These are phyloP conservation scores for Lithophane leautieri DNA, from an alignment of 2,888 invertebrate genomes.

Conservation along the genomic window DNA sequence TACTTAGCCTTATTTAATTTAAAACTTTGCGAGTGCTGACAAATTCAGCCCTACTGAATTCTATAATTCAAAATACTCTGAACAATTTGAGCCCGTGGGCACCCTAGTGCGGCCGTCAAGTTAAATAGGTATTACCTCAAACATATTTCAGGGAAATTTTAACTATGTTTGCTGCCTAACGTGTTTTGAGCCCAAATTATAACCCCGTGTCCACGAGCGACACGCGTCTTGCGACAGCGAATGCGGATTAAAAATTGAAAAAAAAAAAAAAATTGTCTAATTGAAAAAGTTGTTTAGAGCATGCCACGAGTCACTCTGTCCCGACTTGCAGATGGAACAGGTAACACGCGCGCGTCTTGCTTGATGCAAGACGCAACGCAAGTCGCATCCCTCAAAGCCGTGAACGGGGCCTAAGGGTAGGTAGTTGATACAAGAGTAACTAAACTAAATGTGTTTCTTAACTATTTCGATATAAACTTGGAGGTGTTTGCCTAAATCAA, in stretches of 20 bases:
- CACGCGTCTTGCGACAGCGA: background rate
- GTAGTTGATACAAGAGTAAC: constrained; percentile 21
- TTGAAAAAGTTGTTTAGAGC: background rate
- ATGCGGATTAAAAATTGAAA: too few species aligned
- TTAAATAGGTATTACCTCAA: constrained; percentile 51
- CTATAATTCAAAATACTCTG: background rate
- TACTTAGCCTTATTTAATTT: background rate
- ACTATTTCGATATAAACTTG: constrained; percentile 60
- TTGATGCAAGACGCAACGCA: too few species aligned
- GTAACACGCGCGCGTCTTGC: background rate
- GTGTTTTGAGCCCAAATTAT: constrained; percentile 47
- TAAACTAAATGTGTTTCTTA: constrained; percentile 32
- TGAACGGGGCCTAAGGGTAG: constrained; percentile 22
- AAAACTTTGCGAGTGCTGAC: background rate
- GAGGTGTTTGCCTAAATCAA: constrained; percentile 46
- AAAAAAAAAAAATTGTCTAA: too few species aligned
- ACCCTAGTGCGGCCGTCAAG: constrained; percentile 24
- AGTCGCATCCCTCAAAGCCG: background rate
- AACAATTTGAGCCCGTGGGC: background rate
- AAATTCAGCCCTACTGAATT: background rate
- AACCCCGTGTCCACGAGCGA: background rate
- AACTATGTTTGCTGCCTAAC: constrained; percentile 49
- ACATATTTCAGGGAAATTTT: constrained; percentile 53
- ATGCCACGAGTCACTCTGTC: background rate
- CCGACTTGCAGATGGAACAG: background rate